Percentiles rank a stretch among this genome's conserved stretches.
Conservation (phyloP, 2,797 vertebrate species). For the Pseudochirops cupreus region DNA sequence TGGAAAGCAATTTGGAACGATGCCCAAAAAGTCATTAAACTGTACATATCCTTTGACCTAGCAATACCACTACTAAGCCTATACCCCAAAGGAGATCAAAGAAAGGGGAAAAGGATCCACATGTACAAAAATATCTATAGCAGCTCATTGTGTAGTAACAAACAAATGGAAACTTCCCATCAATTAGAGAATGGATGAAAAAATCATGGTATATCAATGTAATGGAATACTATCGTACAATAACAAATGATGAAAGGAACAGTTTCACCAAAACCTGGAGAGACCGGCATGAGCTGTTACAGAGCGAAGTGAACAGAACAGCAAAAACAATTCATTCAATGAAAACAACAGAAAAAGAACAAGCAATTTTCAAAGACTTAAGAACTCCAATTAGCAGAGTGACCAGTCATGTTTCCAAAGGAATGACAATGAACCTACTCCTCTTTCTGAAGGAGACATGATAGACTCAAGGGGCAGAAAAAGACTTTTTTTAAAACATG, state of each 20-base stretch:
- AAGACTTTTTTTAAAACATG: background rate
- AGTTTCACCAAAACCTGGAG: background rate
- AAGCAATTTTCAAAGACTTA: background rate
- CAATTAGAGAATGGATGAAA: background rate
- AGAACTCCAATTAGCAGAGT: background rate
- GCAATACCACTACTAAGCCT: background rate
- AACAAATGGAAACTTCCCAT: background rate
- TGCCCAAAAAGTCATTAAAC: slow-evolving; percentile 4
- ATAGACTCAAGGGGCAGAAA: background rate
- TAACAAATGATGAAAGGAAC: background rate
- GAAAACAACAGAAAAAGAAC: background rate
- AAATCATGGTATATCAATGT: background rate
- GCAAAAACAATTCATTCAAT: background rate
- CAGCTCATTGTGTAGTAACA: background rate
- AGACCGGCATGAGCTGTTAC: background rate
- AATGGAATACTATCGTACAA: background rate
- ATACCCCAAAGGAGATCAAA: background rate
- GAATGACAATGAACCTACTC: background rate
- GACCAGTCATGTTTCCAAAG: background rate
- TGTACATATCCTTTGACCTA: background rate
- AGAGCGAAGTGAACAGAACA: background rate
- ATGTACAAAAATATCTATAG: background rate
- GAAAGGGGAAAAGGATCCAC: background rate
- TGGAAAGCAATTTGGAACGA: background rate
- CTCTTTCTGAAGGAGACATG: background rate